Conservation (phyloP, 2,888 invertebrate genomes). For the Adelphocoris suturalis region DNA sequence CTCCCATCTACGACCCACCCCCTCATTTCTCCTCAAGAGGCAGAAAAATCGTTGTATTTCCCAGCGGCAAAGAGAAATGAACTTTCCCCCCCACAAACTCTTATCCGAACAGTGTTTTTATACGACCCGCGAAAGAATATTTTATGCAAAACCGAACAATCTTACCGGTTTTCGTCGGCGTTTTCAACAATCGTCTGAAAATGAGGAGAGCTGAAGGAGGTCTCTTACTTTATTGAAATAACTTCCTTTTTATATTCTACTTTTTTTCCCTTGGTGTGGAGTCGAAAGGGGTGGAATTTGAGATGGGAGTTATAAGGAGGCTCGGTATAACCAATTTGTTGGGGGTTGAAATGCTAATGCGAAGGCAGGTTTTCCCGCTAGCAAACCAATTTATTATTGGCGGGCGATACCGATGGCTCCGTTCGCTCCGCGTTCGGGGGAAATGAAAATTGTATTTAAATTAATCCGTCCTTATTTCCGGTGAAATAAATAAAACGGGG, state of each 20-base stretch:
- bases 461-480: background rate
- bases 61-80: background rate
- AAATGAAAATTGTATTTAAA: slow-evolving; percentile 22
- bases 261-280: background rate
- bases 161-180: slow-evolving; percentile 26
- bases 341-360: slow-evolving; percentile 9
- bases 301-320: slow-evolving; percentile 2
- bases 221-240: slow-evolving; percentile 24
- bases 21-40: background rate
- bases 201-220: background rate
- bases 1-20: background rate
- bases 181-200: slow-evolving; percentile 36
- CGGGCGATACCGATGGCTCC: background rate
- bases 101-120: slow-evolving; percentile 9
- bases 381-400: background rate
- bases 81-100: background rate
- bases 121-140: slow-evolving; percentile 28
- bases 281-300: background rate
- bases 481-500: background rate
- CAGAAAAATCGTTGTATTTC: background rate
- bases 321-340: slow-evolving; percentile 10
- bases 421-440: background rate
- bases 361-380: background rate
- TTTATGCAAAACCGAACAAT: slow-evolving; percentile 35
- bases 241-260: slow-evolving; percentile 21